Evolutionary conservation across 2,888 invertebrate species (phyloP), one percentile per base, ranked within the genome.

Genomic region (Drosophila rubida): DNA sequence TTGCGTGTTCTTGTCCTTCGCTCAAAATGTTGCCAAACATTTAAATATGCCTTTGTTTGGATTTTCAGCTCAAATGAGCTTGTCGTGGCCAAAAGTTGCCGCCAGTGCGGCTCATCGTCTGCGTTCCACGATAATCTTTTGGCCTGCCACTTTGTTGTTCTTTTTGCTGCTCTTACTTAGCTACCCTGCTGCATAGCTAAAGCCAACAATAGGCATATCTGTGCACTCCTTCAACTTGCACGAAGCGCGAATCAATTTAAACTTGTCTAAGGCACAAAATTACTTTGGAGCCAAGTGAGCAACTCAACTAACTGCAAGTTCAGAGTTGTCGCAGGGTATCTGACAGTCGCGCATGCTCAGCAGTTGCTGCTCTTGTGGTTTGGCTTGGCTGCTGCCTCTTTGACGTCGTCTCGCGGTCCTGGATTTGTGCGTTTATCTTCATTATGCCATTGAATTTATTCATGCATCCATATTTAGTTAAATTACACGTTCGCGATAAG

Each of bases 31-130:
- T 83, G 70, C 75, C 78, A 78, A 83, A 80, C 85, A 85, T 85
- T 84, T 85, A 80, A 87, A 85, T 80, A 84, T 85, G 80, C 87
- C 85, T 85, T 85, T 85, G 87, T 85, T 87, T 87, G 87, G 85
- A 67, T 75, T 75, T 85, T 66, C 69, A 67, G 68, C 73, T 70
- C 51, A 80, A 80, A 86, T 84, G 80, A 69, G 67, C 62, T 74
- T 80, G 64, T 80, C 54, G 59, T 69, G 59, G 77, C 78, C 74
- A 61, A 78, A 76, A 73, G 66, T 77, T 69, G 77, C 64, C 62
- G 51, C 50, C 77, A 69, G 74, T 78, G 71, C 6, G 42, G 41
- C 44, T 27, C 58, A 61, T 69, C 63, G 50, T 71, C 61, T 60
- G 59, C 65, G 55, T 50, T 59, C 48, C 59, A 78, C 69, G 74